Evolutionary conservation across 2,888 invertebrate genomes (phyloP).

Genomic region (Unio pictorum): DNA sequence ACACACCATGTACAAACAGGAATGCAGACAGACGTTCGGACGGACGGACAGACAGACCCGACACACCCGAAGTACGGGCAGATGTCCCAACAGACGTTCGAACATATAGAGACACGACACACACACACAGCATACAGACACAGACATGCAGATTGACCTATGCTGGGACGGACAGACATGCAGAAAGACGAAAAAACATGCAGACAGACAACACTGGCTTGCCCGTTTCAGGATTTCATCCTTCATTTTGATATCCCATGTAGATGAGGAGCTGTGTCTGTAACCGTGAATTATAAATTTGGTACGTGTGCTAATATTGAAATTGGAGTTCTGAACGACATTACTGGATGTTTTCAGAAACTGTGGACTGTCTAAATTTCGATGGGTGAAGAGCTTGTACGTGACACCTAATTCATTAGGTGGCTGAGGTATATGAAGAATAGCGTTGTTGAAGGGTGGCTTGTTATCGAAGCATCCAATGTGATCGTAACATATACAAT

Average conservation of each 20-base stretch:
- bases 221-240: slow-evolving; percentile 34
- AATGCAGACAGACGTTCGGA: no score
- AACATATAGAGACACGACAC: no score
- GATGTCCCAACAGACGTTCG: no score
- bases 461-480: slow-evolving; percentile 35
- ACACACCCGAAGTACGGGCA: no score
- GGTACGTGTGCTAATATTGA: slow-evolving; percentile 21
- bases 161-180: no score
- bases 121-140: no score
- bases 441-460: slow-evolving; percentile 22
- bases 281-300: slow-evolving; percentile 54
- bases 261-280: slow-evolving; percentile 31
- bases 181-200: no score
- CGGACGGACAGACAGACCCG: no score
- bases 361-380: slow-evolving; percentile 6
- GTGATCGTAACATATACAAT: neutral
- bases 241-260: slow-evolving; percentile 37
- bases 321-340: slow-evolving; percentile 14
- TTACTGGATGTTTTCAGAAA: slow-evolving; percentile 3
- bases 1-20: no score
- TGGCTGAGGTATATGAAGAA: slow-evolving; percentile 23
- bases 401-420: slow-evolving; percentile 79
- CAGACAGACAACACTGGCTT: neutral
- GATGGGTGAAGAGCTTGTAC: slow-evolving; percentile 79
- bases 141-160: no score